Conservation (phyloP, 92 coral and sea anemone genomes). For the Chrysogorgia sp. region DNA sequence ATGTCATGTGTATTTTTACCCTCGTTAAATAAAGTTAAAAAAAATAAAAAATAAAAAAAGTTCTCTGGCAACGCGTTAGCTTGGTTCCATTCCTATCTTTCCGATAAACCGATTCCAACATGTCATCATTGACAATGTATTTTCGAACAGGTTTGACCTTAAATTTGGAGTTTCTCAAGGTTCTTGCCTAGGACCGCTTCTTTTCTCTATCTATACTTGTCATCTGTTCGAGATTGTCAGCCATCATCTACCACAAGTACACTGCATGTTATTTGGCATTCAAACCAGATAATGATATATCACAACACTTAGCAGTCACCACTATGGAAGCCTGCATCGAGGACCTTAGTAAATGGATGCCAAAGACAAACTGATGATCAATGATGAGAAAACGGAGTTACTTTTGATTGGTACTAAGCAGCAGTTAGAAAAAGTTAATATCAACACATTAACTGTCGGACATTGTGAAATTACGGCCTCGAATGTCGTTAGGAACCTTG, state of each 20-base stretch:
- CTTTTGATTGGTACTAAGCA: slow-evolving; percentile 49
- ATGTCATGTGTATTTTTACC: too few relatives aligned
- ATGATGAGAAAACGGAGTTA: slow-evolving; percentile 36
- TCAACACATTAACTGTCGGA: slow-evolving; percentile 22
- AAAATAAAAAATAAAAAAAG: too few relatives aligned
- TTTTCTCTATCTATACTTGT: background rate
- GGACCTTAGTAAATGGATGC: slow-evolving; percentile 43
- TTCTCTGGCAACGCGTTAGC: slow-evolving; percentile 28
- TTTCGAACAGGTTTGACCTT: slow-evolving; percentile 5
- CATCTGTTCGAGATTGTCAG: slow-evolving; percentile 24
- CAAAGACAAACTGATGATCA: slow-evolving; percentile 33
- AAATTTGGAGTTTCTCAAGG: slow-evolving; percentile 30
- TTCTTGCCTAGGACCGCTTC: background rate
- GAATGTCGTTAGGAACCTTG: background rate
- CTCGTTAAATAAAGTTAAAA: too few relatives aligned
- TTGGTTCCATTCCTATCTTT: slow-evolving; percentile 6
- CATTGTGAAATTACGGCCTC: slow-evolving; percentile 15
- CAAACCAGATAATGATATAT: slow-evolving; percentile 5
- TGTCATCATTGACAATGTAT: slow-evolving; percentile 12
- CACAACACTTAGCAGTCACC: slow-evolving; percentile 20
- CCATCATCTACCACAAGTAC: slow-evolving; percentile 10
- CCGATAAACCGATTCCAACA: slow-evolving; percentile 27
- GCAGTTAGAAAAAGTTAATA: slow-evolving; percentile 44
- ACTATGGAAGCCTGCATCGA: slow-evolving; percentile 44
- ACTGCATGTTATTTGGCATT: background rate